Evolutionary conservation across 2,888 invertebrate genomes (phyloP).

Genomic region (Arge pagana): DNA sequence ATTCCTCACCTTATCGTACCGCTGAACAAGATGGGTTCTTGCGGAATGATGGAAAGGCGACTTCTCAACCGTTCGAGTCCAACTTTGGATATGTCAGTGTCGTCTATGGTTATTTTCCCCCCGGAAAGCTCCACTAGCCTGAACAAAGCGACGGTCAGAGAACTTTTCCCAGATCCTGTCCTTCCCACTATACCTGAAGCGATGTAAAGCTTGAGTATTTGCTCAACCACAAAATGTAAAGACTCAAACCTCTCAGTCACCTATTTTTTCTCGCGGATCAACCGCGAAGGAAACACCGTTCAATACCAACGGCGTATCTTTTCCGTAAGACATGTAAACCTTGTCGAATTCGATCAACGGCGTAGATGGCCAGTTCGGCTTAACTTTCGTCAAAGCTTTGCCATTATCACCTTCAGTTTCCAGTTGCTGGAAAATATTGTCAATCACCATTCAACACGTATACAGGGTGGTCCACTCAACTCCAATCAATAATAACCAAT

Average conservation of each 20-base stretch:
- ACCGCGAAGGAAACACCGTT: slow-evolving; percentile 63
- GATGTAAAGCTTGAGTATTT: neutral
- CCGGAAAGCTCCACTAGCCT: slow-evolving; percentile 63
- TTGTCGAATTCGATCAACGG: slow-evolving; percentile 61
- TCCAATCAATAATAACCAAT: too few relatives aligned
- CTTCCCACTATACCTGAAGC: slow-evolving; percentile 58
- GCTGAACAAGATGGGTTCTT: slow-evolving; percentile 67
- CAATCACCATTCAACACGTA: too few relatives aligned
- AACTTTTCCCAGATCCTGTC: slow-evolving; percentile 63
- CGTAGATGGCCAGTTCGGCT: slow-evolving; percentile 60
- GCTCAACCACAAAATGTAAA: too few relatives aligned
- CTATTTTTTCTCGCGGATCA: slow-evolving; percentile 64
- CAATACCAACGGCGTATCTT: slow-evolving; percentile 59
- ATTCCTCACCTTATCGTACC: slow-evolving; percentile 61
- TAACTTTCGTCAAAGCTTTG: slow-evolving; percentile 35
- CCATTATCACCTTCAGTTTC: slow-evolving; percentile 36
- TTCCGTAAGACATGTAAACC: slow-evolving; percentile 60
- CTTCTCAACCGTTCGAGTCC: slow-evolving; percentile 59
- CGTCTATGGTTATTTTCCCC: slow-evolving; percentile 63
- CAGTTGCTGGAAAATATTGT: slow-evolving; percentile 37
- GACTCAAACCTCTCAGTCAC: too few relatives aligned
- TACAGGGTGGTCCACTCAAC: too few relatives aligned
- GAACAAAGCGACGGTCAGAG: slow-evolving; percentile 64
- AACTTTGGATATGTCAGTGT: slow-evolving; percentile 57
- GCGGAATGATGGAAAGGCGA: slow-evolving; percentile 63